Percentiles rank a stretch among this genome's conserved stretches.
phyloP scores from a whole-genome alignment of 2,888 invertebrate genomes.

The Periphyllus acericola region DNA sequence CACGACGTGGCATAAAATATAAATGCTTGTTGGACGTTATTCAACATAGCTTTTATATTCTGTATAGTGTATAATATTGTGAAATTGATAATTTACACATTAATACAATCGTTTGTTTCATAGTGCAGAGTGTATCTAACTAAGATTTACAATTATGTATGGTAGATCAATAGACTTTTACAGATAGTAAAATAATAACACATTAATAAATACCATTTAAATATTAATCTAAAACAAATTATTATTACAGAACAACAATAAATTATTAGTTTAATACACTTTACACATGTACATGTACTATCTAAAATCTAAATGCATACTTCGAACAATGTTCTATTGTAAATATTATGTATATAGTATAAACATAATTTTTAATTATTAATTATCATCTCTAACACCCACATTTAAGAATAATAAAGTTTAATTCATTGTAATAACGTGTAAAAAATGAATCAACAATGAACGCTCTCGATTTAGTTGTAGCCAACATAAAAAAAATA shows the following conservation, averaged over 20 bases:
- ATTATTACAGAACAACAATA: not conserved
- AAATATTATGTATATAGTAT: not conserved
- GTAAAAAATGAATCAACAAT: not conserved
- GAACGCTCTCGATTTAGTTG: not conserved
- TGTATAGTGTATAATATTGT: no score
- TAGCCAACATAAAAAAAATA: no score
- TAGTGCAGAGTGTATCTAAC: no score
- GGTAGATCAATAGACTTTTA: not conserved
- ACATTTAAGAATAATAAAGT: not conserved
- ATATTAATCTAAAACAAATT: not conserved
- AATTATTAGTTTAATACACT: not conserved
- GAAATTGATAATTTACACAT: no score
- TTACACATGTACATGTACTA: not conserved
- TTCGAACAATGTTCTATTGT: not conserved
- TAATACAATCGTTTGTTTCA: no score
- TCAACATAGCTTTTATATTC: no score
- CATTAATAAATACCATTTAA: not conserved
- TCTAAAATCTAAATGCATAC: not conserved
- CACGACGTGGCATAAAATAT: no score
- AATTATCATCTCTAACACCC: not conserved
- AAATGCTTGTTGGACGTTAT: no score
- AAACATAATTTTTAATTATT: not conserved
- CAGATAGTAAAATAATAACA: not conserved
- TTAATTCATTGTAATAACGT: not conserved
- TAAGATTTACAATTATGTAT: not conserved